Evolutionary conservation across 2,888 invertebrate genomes (phyloP), one percentile per base, ranked within the genome.

Genomic region (Pecten maximus): DNA sequence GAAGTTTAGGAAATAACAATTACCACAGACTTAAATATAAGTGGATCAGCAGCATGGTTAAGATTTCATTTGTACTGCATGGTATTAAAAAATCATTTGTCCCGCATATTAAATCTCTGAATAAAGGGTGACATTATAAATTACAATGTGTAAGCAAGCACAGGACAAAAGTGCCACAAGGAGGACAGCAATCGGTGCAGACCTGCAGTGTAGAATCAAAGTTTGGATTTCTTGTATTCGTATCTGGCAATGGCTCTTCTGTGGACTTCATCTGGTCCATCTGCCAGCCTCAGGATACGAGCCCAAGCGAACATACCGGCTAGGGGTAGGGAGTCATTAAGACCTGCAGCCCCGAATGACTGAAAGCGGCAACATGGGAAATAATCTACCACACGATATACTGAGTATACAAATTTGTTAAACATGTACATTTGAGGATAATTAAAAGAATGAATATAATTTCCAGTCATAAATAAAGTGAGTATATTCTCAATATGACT

Each of bases 211-310:
- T 28, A 2, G 74, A 12, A 74, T 74, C 74, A 74, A 3, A 74
- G 40, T 40, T 88, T 28, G 23, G 90, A 87, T 28, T 74, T 74
- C 87, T 87, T 44, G 74, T 95, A 94, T 91, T 96, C 96, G 88
- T 94, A 92, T 89, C 94, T 95, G 88, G 96, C 96, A 8, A 97
- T 90, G 2, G 96, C 89, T 89, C 95, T 91, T 23, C 91, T 86
- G 92, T 97, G 96, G 0, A 97, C 97, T 90, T 97, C 97, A 93
- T 97, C 97, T 0, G 97, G 97, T n/a, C 97, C 97, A 91, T 97
- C 97, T 10, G 97, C 97, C 35, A 97, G 89, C 40, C 97, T 95
- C 87, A 97, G 94, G 12, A 96, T 94, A 44, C 97, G 93, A 0
- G 97, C 97, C 94, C 95, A 95, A 10, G 96, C 93, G 90, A 94